phyloP scores from a whole-genome alignment of 1,140 invertebrate genomes.

The Drosophila tropicalis region DNA sequence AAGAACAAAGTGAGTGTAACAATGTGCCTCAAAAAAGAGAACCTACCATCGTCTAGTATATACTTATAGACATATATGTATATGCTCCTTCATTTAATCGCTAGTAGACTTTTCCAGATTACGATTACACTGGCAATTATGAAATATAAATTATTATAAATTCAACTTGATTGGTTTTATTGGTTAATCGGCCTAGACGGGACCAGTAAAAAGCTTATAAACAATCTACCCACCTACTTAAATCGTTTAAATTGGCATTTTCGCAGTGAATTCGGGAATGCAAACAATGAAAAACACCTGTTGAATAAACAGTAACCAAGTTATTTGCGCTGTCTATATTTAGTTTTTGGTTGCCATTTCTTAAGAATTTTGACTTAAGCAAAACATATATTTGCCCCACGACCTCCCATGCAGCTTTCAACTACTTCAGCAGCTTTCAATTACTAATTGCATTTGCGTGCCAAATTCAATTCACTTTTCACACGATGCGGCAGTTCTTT shows the following conservation, averaged over 20 bases:
- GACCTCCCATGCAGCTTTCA: background rate
- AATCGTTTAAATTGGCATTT: too few species aligned
- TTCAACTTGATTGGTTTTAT: slow-evolving; percentile 13
- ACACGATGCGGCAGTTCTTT: background rate
- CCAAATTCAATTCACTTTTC: background rate
- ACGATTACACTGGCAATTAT: slow-evolving; percentile 9
- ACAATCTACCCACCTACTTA: background rate
- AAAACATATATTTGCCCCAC: background rate
- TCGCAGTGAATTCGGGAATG: background rate
- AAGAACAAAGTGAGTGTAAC: slow-evolving; percentile 35
- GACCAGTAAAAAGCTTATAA: slow-evolving; percentile 2
- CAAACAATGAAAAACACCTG: slow-evolving; percentile 6
- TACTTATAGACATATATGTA: background rate
- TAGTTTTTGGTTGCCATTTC: background rate
- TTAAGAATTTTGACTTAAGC: background rate
- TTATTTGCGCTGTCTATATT: background rate
- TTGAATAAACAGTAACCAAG: background rate
- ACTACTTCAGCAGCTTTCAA: too few species aligned
- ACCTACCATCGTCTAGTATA: background rate
- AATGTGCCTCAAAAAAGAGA: background rate
- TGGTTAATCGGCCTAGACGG: slow-evolving; percentile 10
- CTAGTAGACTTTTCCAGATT: slow-evolving; percentile 13
- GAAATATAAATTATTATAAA: slow-evolving; percentile 18
- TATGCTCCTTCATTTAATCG: slow-evolving; percentile 14
- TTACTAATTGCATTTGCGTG: slow-evolving; percentile 6